phyloP scores from a whole-genome alignment of 53 echinoderm and acorn worm species.

The Actinopyga echinites region DNA sequence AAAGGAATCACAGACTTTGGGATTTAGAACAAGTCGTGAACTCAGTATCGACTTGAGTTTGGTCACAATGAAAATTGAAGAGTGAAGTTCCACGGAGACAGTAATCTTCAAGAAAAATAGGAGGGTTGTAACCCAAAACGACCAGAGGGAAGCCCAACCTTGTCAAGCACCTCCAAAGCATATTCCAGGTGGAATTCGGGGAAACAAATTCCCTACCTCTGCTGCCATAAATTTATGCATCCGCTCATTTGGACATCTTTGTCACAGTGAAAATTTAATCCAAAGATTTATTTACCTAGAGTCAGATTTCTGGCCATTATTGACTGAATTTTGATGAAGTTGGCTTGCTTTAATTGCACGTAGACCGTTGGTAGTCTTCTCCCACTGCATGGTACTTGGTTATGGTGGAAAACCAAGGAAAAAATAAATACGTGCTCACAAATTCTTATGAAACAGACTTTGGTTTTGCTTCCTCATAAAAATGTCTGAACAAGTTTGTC shows the following conservation, averaged over 20 bases:
- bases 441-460: too few species aligned
- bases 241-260: constrained; percentile 9
- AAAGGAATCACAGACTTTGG: neutral
- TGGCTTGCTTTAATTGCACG: neutral
- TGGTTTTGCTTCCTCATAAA: too few species aligned
- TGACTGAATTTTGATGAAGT: constrained; percentile 12
- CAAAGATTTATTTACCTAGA: constrained; percentile 17
- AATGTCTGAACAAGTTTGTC: too few species aligned
- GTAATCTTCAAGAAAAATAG: constrained; percentile 4
- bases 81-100: constrained; percentile 16
- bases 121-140: constrained; percentile 4
- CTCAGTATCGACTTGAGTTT: constrained; percentile 2
- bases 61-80: constrained; percentile 8
- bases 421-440: too few species aligned
- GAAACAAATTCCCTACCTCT: neutral
- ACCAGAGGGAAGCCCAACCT: neutral
- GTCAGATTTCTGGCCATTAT: neutral
- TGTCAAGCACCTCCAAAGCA: too few species aligned
- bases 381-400: too few species aligned
- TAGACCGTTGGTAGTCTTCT: too few species aligned
- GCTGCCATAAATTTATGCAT: neutral
- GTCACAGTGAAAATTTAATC: constrained; percentile 19
- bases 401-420: too few species aligned
- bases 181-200: neutral
- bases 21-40: neutral